Conservation (phyloP, 2,888 invertebrate species). For the Drosophila nr. perissopoda region DNA sequence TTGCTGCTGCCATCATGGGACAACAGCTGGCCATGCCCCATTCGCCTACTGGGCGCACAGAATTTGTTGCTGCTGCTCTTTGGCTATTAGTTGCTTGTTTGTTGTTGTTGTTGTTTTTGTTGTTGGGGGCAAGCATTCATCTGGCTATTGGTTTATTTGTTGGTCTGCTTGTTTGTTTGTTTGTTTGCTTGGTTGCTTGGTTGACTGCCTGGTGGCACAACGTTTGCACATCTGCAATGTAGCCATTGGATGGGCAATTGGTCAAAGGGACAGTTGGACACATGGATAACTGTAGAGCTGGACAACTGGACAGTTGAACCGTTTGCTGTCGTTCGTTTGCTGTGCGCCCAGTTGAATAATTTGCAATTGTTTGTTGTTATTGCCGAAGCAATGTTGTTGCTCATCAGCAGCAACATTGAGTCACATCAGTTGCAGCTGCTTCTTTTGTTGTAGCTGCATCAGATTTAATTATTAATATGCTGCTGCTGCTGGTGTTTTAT, state of each 20-base stretch:
- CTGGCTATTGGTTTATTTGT: conserved; percentile 42
- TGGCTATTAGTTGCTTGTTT: conserved; percentile 4
- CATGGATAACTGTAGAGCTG: conserved; percentile 4
- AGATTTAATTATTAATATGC: conserved; percentile 60
- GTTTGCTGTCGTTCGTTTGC: conserved; percentile 50
- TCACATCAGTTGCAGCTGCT: conserved; percentile 4
- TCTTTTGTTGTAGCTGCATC: conserved; percentile 35
- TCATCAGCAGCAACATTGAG: conserved; percentile 31
- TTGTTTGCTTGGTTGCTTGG: conserved; percentile 41
- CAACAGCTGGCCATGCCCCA: conserved; percentile 61
- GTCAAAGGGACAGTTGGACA: conserved; percentile 27
- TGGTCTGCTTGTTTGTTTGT: conserved; percentile 41
- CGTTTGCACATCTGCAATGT: conserved; percentile 71
- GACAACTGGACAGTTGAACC: conserved; percentile 9
- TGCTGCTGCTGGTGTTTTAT: conserved; percentile 34
- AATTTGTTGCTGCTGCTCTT: conserved; percentile 23
- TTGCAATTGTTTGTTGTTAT: conserved; percentile 77
- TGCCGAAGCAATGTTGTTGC: conserved; percentile 33
- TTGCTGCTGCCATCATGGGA: conserved; percentile 18
- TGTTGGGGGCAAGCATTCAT: conserved; percentile 16
- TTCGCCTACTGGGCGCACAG: conserved; percentile 68
- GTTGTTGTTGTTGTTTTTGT: conserved; percentile 3
- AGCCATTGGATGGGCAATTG: conserved; percentile 33
- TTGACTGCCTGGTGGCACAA: conserved; percentile 45
- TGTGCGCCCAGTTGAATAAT: conserved; percentile 77